Conservation (phyloP, 2,113 vertebrate genomes). For the Platichthys stellatus region DNA sequence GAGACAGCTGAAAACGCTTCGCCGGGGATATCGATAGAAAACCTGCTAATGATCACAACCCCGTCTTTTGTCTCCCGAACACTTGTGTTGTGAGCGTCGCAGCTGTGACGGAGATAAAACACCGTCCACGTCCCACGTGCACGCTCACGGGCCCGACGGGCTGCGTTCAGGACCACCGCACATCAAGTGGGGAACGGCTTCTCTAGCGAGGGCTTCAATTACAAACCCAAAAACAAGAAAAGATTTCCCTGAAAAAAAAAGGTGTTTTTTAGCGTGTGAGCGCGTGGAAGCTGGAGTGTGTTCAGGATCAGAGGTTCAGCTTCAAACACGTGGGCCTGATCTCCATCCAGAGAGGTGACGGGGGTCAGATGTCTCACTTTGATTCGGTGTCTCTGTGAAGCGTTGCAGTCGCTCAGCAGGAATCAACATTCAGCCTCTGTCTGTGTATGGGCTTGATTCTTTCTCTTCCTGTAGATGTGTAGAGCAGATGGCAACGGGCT, state of each 20-base stretch:
- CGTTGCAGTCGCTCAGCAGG: constrained; percentile 33
- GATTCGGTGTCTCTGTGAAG: constrained; percentile 21
- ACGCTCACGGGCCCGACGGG: too few species aligned
- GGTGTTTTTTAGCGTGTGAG: neutral
- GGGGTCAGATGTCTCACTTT: constrained; percentile 49
- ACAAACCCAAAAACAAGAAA: neutral
- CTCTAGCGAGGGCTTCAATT: neutral
- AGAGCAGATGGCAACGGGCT: constrained; percentile 55
- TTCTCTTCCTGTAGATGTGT: constrained; percentile 36
- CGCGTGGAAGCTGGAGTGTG: neutral
- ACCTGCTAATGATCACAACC: constrained; percentile 41
- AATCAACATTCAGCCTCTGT: constrained; percentile 30
- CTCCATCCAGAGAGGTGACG: constrained; percentile 21
- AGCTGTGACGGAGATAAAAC: neutral
- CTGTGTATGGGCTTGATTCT: constrained; percentile 15
- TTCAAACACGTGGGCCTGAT: constrained; percentile 40
- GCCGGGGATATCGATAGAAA: constrained; percentile 36
- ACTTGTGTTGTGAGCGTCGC: too few species aligned
- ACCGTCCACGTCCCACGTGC: constrained; percentile 12
- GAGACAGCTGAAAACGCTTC: constrained; percentile 39
- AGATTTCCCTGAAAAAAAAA: too few species aligned
- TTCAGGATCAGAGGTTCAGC: constrained; percentile 9
- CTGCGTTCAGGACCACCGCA: too few species aligned
- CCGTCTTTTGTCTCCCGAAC: constrained; percentile 15
- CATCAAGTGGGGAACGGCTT: too few species aligned